Conservation (phyloP, 2,113 vertebrate genomes). For the Copsychus sechellarum region DNA sequence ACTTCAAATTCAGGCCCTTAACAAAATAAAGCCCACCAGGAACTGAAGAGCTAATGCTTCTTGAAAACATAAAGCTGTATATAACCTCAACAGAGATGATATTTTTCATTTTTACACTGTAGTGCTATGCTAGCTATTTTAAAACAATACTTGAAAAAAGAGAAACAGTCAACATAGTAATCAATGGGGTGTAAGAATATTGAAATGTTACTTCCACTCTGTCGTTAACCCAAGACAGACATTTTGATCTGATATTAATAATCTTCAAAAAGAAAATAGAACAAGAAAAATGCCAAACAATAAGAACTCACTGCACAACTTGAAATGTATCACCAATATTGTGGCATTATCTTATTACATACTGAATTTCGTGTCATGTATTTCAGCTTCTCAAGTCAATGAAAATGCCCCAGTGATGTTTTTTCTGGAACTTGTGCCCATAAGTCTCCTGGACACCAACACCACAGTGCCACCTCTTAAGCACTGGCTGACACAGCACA, state of each 20-base stretch:
- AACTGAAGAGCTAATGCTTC: background rate
- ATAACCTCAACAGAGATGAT: background rate
- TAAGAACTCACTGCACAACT: background rate
- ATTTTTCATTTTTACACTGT: background rate
- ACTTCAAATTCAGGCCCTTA: background rate
- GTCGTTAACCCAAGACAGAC: background rate
- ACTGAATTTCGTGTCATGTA: background rate
- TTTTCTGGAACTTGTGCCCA: background rate
- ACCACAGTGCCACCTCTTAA: background rate
- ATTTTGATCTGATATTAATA: background rate
- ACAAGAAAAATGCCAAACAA: background rate
- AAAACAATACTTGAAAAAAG: background rate
- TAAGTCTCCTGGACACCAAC: background rate
- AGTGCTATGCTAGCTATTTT: background rate
- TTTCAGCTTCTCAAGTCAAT: background rate
- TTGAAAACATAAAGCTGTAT: background rate
- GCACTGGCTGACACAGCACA: background rate
- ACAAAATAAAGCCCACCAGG: background rate
- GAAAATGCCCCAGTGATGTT: background rate
- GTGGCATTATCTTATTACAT: background rate
- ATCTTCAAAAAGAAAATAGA: background rate
- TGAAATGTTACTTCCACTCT: background rate
- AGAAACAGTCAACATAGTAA: background rate
- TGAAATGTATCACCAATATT: background rate
- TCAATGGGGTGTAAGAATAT: background rate